Evolutionary conservation across 2,888 invertebrate species (phyloP).

Genomic region (Colostygia pectinataria): DNA sequence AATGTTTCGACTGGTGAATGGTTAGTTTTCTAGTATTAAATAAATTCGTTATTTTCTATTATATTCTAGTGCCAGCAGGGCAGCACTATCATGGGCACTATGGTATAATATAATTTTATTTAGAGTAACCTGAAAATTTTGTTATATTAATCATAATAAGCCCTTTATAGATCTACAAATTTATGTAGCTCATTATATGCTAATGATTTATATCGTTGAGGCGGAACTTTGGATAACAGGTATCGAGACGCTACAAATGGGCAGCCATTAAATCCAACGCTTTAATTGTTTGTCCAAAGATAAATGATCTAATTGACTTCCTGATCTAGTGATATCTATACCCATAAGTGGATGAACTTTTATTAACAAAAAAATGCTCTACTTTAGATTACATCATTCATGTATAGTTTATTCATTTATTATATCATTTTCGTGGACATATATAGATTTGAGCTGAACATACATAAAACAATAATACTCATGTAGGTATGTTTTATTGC

Average conservation of each 20-base stretch:
- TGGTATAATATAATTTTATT: no score
- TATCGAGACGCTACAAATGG: slow-evolving; percentile 44
- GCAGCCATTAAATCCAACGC: slow-evolving; percentile 45
- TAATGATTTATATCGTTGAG: slow-evolving; percentile 55
- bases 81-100: no score
- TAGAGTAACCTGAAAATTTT: no score
- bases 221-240: slow-evolving; percentile 43
- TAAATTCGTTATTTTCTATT: no score
- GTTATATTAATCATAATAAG: background rate
- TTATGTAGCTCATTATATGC: slow-evolving; percentile 47
- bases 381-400: slow-evolving; percentile 13
- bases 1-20: no score
- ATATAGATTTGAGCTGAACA: no score
- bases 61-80: no score
- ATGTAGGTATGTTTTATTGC: no score
- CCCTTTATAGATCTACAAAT: slow-evolving; percentile 5
- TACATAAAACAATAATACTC: no score
- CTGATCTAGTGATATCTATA: slow-evolving; percentile 45
- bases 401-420: background rate
- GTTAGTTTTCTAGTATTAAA: no score
- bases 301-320: slow-evolving; percentile 49
- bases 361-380: slow-evolving; percentile 24
- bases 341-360: slow-evolving; percentile 22
- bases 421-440: no score
- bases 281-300: slow-evolving; percentile 58